Conservation (phyloP, 2,113 vertebrate species). For the Alouatta palliata region DNA sequence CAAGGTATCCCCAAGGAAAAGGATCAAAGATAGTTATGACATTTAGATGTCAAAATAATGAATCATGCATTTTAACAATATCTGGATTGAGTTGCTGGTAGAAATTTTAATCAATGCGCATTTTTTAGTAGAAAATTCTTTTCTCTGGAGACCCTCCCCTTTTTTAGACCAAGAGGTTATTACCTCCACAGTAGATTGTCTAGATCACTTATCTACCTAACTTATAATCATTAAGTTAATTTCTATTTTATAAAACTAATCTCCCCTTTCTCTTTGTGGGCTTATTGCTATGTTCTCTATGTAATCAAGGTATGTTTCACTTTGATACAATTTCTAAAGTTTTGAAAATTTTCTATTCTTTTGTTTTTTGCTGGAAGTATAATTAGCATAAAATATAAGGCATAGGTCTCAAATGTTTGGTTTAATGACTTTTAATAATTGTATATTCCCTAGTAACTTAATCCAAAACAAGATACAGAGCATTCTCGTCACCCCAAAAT, state of each 20-base stretch:
- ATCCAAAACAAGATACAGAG: constrained; percentile 22
- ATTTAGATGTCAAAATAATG: constrained; percentile 76
- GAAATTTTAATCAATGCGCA: constrained; percentile 64
- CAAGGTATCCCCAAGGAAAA: constrained; percentile 68
- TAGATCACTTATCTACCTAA: background rate
- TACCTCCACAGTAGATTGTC: background rate
- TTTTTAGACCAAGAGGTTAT: constrained; percentile 45
- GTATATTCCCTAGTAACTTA: background rate
- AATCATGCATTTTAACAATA: constrained; percentile 70
- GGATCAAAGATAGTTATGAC: constrained; percentile 77
- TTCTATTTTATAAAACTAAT: background rate
- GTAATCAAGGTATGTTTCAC: background rate
- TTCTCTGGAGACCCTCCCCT: constrained; percentile 18
- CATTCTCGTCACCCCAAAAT: background rate
- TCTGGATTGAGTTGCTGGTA: constrained; percentile 60
- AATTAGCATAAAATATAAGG: constrained; percentile 4
- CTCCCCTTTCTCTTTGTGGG: background rate
- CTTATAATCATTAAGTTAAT: background rate
- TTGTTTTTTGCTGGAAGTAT: background rate
- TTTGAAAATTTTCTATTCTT: background rate
- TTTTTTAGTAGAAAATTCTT: constrained; percentile 65
- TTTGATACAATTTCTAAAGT: background rate
- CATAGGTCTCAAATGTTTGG: background rate
- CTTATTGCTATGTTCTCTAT: constrained; percentile 5
- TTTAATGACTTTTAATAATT: background rate